These are phyloP conservation scores for Lithodes maja DNA, from an alignment of 2,888 invertebrate genomes.

Conservation along the genomic window DNA sequence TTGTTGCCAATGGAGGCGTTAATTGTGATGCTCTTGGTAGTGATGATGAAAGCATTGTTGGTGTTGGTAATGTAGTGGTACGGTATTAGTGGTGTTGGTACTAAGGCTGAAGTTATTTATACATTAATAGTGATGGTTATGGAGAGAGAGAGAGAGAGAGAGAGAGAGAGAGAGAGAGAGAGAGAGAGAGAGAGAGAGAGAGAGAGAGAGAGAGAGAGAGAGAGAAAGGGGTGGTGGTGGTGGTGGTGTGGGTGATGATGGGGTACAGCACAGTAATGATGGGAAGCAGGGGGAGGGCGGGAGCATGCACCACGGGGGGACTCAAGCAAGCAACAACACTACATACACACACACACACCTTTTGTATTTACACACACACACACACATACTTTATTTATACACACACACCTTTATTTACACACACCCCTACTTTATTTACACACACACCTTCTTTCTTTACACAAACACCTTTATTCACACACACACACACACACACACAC, in stretches of 20 bases:
- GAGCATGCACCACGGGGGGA: not conserved
- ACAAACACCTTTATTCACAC: too few species aligned
- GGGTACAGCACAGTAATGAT: not conserved
- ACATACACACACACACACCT: too few species aligned
- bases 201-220: not conserved
- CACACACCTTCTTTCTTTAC: not conserved
- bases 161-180: not conserved
- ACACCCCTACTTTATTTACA: not conserved
- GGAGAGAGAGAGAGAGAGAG: not conserved
- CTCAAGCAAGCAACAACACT: too few species aligned
- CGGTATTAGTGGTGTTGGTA: too few species aligned
- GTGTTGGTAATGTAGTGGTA: too few species aligned
- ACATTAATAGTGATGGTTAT: too few species aligned
- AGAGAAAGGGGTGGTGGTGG: not conserved
- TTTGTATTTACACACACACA: not conserved
- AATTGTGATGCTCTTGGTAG: too few species aligned
- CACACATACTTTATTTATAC: not conserved
- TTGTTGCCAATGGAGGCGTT: too few species aligned
- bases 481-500: too few species aligned
- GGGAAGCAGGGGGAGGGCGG: not conserved
- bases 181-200: not conserved
- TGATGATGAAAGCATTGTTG: too few species aligned
- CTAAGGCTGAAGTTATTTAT: too few species aligned
- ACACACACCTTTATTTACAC: not conserved
- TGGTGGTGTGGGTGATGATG: not conserved